Conservation (phyloP, 1,140 invertebrate species). For the Adelges cooleyi region DNA sequence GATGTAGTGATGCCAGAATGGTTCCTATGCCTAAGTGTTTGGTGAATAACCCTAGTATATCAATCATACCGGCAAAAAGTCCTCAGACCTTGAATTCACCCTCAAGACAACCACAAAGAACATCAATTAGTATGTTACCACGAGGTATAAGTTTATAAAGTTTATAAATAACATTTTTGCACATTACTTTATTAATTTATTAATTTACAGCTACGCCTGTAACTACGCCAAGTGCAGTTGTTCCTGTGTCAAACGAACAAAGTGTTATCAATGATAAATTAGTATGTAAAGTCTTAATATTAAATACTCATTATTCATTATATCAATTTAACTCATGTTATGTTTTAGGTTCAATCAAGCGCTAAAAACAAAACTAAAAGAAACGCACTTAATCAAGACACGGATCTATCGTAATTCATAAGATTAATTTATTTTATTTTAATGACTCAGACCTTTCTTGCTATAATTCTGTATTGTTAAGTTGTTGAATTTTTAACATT, state of each 20-base stretch:
- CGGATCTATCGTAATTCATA: neutral
- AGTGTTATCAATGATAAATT: neutral
- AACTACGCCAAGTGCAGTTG: neutral
- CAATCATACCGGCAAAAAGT: neutral
- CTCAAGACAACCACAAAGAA: neutral
- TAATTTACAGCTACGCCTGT: neutral
- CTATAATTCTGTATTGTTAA: no score
- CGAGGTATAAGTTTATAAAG: neutral
- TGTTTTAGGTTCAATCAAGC: no score
- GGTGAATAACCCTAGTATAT: conserved; percentile 14
- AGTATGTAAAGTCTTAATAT: no score
- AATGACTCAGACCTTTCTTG: no score
- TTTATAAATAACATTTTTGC: neutral
- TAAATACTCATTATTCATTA: no score
- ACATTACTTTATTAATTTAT: neutral
- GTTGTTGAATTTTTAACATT: no score
- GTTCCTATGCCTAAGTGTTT: neutral
- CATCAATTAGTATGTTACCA: neutral
- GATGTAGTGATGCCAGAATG: neutral
- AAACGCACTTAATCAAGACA: neutral
- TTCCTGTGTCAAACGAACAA: neutral
- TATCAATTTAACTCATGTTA: no score
- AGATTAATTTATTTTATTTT: no score
- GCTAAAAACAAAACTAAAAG: neutral
- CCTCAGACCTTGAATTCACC: neutral